Percentiles rank a stretch among this genome's conserved stretches.
phyloP scores from a whole-genome alignment of 2,797 vertebrate species.

The Ceyx erithaca region DNA sequence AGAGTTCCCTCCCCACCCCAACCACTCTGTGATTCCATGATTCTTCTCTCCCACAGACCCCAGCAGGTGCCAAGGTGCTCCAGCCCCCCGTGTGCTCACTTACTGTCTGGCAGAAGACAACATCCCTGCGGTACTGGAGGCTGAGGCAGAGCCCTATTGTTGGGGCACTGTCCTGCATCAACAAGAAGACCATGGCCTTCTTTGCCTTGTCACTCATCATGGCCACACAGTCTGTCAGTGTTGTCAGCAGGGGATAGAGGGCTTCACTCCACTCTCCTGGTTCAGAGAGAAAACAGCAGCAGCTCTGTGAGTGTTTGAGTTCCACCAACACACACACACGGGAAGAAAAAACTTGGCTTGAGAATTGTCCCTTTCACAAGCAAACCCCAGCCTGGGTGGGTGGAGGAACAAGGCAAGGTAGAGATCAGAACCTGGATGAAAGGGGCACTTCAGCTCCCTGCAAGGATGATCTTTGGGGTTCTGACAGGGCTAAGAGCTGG shows the following conservation, averaged over 20 bases:
- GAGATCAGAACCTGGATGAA: not conserved
- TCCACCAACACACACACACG: not conserved
- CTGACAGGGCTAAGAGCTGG: not conserved
- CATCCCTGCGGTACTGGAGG: conserved; percentile 95
- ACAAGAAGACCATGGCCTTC: conserved; percentile 96
- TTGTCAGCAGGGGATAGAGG: conserved; percentile 92
- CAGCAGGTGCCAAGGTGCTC: not conserved
- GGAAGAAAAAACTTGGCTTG: not conserved
- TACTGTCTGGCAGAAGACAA: conserved; percentile 98
- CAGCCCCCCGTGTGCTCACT: conserved; percentile 46
- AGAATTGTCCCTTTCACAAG: not conserved
- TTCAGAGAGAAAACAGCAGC: not conserved
- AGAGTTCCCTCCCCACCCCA: too few relatives aligned
- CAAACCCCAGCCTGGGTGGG: not conserved
- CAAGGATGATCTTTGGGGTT: not conserved
- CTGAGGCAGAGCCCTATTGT: conserved; percentile 93
- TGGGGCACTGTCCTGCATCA: conserved; percentile 97
- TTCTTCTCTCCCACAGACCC: not conserved
- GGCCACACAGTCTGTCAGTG: conserved; percentile 92
- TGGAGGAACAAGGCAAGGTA: not conserved
- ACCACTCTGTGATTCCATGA: too few relatives aligned
- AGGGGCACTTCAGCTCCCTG: not conserved
- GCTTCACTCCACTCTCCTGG: conserved; percentile 98
- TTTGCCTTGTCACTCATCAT: conserved; percentile 99
- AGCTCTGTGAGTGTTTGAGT: not conserved